Evolutionary conservation across 2,113 vertebrate species (phyloP).

Genomic region (Cyanistes caeruleus): DNA sequence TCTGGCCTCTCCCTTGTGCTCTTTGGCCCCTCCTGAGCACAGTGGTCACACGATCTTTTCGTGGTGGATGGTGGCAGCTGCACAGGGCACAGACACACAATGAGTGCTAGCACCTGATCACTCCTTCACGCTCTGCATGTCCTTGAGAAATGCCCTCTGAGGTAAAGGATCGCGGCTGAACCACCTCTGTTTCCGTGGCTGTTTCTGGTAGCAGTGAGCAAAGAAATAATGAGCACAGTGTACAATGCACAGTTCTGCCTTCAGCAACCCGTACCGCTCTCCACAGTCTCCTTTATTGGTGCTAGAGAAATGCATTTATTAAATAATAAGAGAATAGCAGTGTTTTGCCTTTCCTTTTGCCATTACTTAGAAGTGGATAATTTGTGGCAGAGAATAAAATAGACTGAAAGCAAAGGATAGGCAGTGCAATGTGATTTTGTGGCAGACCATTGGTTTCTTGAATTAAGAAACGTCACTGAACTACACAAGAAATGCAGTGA

Average conservation of each 20-base stretch:
- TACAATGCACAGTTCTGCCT: not conserved
- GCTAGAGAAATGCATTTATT: not conserved
- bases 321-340: not conserved
- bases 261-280: not conserved
- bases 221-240: not conserved
- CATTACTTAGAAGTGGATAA: not conserved
- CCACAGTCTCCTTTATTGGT: not conserved
- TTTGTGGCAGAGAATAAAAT: not conserved
- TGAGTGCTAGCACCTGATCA: too few species aligned
- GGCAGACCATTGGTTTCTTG: not conserved
- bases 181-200: rapidly evolving
- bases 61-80: not conserved
- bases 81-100: rapidly evolving
- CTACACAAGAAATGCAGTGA: not conserved
- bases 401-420: not conserved
- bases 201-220: not conserved
- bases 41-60: too few species aligned
- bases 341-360: not conserved
- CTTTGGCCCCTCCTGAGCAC: not conserved
- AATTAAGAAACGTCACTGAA: not conserved
- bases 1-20: not conserved
- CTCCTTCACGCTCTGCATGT: not conserved
- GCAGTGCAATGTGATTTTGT: not conserved
- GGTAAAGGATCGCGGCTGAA: not conserved
- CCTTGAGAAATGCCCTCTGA: not conserved